These are phyloP conservation scores for Pseudorhombus dupliciocellatus DNA, from an alignment of 2,113 vertebrate species.

Conservation along the genomic window DNA sequence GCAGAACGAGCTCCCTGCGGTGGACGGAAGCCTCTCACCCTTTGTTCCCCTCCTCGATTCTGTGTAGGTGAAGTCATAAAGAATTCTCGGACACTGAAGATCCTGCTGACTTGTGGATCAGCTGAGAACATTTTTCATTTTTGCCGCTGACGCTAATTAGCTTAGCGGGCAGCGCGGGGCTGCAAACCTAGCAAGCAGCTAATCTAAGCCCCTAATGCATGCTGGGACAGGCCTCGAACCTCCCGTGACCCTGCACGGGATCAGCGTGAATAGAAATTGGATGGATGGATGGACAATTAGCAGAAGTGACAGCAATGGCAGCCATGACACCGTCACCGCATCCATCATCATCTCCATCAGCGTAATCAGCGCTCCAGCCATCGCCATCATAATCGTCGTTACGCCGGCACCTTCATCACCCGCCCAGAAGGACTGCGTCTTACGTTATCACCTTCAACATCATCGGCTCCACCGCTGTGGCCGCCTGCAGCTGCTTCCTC, in stretches of 20 bases:
- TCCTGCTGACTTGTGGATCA: not conserved
- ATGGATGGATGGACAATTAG: slow-evolving; percentile 66
- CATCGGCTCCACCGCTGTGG: slow-evolving; percentile 9
- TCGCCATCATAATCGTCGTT: slow-evolving; percentile 61
- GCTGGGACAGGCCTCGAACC: slow-evolving; percentile 9
- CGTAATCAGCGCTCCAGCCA: slow-evolving; percentile 57
- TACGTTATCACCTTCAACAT: slow-evolving; percentile 33
- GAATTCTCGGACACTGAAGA: not conserved
- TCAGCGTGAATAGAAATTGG: slow-evolving; percentile 31
- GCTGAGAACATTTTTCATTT: slow-evolving; percentile 18
- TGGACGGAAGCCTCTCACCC: not conserved
- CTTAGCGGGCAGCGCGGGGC: not conserved
- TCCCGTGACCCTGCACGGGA: slow-evolving; percentile 41
- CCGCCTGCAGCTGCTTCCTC: slow-evolving; percentile 45
- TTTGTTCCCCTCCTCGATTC: not conserved
- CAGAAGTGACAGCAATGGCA: slow-evolving; percentile 44
- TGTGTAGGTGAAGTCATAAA: not conserved
- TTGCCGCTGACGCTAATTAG: slow-evolving; percentile 32
- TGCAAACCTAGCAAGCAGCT: no score
- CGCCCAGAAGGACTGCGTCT: slow-evolving; percentile 12
- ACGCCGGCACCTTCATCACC: slow-evolving; percentile 48
- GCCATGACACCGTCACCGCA: slow-evolving; percentile 49
- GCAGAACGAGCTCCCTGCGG: not conserved
- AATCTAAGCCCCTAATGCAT: slow-evolving; percentile 53
- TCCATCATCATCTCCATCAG: slow-evolving; percentile 63